phyloP scores from a whole-genome alignment of 1,140 invertebrate species.

The Drosophila novamexicana region DNA sequence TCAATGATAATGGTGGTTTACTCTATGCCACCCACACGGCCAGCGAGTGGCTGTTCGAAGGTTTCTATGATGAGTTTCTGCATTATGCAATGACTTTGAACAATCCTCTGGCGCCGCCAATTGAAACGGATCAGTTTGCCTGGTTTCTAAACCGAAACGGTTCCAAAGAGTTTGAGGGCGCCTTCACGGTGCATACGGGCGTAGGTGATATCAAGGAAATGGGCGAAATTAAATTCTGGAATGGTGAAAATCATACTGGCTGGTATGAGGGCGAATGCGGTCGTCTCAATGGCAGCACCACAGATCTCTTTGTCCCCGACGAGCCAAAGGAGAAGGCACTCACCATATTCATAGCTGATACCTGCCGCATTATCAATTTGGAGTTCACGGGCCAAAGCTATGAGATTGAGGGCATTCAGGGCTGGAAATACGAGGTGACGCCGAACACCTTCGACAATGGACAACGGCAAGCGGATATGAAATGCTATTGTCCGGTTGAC shows the following conservation, averaged over 20 bases:
- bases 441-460: slow-evolving; percentile 89
- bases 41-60: slow-evolving; percentile 89
- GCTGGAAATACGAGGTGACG: slow-evolving; percentile 87
- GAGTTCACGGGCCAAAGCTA: slow-evolving; percentile 72
- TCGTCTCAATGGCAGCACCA: slow-evolving; percentile 88
- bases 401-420: slow-evolving; percentile 86
- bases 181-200: slow-evolving; percentile 90
- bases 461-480: slow-evolving; percentile 86
- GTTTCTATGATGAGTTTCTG: slow-evolving; percentile 89
- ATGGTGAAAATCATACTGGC: slow-evolving; percentile 86
- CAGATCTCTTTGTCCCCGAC: slow-evolving; percentile 91
- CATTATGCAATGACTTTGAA: slow-evolving; percentile 85
- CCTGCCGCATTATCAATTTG: slow-evolving; percentile 87
- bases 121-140: slow-evolving; percentile 90
- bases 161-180: slow-evolving; percentile 89
- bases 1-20: slow-evolving; percentile 71
- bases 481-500: slow-evolving; percentile 85
- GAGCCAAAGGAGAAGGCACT: slow-evolving; percentile 86
- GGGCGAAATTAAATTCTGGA: slow-evolving; percentile 89
- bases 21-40: slow-evolving; percentile 85
- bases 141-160: slow-evolving; percentile 92
- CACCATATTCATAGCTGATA: slow-evolving; percentile 88
- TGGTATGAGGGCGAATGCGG: slow-evolving; percentile 88
- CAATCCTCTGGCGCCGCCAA: slow-evolving; percentile 86
- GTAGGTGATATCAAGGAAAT: slow-evolving; percentile 87